Evolutionary conservation across 2,888 invertebrate species (phyloP).

Genomic region (Tryphoninae sp.): DNA sequence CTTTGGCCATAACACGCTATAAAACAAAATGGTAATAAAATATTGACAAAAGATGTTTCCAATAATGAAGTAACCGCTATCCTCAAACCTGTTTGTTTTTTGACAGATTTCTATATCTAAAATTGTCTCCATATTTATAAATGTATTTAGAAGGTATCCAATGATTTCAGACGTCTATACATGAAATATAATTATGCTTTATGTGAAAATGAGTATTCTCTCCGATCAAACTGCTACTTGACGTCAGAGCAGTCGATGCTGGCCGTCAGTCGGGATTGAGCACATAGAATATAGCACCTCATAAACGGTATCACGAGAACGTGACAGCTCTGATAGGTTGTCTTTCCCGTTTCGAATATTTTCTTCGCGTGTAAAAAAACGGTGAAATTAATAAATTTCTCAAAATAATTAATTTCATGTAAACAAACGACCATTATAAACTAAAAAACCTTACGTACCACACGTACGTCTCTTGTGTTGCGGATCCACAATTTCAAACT

Average conservation of each 20-base stretch:
- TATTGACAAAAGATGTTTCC: conserved; percentile 15
- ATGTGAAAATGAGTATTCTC: no score
- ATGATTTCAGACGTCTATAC: background rate
- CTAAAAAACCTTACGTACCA: background rate
- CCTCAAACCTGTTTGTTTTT: conserved; percentile 73
- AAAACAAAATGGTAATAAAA: conserved; percentile 21
- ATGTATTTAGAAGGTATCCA: background rate
- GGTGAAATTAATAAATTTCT: background rate
- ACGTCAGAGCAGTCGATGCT: no score
- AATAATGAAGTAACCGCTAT: conserved; percentile 15
- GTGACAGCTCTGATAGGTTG: no score
- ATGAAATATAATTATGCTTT: background rate
- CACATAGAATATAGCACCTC: no score
- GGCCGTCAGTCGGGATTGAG: no score
- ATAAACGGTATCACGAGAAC: no score
- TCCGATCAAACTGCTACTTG: no score
- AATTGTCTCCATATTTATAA: conserved; percentile 62
- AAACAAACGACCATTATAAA: background rate
- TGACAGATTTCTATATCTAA: conserved; percentile 78
- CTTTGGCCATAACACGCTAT: conserved; percentile 65
- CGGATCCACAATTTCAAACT: background rate
- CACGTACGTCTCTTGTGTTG: background rate
- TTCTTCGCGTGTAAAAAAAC: no score
- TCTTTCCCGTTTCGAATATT: no score
- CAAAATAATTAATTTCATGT: background rate